Base-by-base conservation (phyloP, 2,113 vertebrate species). In the Arenaria interpres region DNA sequence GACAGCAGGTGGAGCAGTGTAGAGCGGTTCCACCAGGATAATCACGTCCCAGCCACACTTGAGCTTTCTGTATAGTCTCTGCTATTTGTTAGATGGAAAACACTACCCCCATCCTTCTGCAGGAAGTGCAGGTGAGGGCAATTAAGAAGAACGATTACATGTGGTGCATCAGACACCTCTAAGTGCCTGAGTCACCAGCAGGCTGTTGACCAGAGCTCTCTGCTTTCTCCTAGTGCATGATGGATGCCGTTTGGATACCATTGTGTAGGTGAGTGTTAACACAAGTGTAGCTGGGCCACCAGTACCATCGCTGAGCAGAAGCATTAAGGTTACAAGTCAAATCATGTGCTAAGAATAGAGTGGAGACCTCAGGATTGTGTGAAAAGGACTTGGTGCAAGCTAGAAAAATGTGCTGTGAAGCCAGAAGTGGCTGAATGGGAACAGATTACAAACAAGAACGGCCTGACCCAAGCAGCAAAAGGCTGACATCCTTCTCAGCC, bases 231-330 rank as follows among this genome's bases (percentile, higher is more conserved):
- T 22, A 27, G n/a, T 37, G 19, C 67, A 48, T 21, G 6, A 11
- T 1, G 35, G 30, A 17, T 1, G 4, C 39, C 0, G 3, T 14
- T 23, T 10, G 59, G n/a, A 46, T 35, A 37, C 11, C 11, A 17
- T 32, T 2, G 7, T 0, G 0, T 5, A 25, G 17, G 41, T 1
- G 4, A 24, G 41, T 33, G 76, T 30, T 37, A 57, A 68, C 39
- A 14, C 0, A 2, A 8, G 7, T 3, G 4, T 35, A 51, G 35
- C 50, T 39, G 78, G 51, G 64, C 43, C 51, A 14, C 2, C 3
- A 10, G 6, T 15, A 9, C 60, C 8, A 3, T 8, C 0, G 2
- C 41, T 39, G 35, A 30, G 86, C 60, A 56, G 73, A 24, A 48
- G 19, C 67, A 14, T 56, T 45, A 12, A 39, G 21, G 50, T 46